Evolutionary conservation across 2,113 vertebrate genomes (phyloP).

Genomic region (Casuarius casuarius): DNA sequence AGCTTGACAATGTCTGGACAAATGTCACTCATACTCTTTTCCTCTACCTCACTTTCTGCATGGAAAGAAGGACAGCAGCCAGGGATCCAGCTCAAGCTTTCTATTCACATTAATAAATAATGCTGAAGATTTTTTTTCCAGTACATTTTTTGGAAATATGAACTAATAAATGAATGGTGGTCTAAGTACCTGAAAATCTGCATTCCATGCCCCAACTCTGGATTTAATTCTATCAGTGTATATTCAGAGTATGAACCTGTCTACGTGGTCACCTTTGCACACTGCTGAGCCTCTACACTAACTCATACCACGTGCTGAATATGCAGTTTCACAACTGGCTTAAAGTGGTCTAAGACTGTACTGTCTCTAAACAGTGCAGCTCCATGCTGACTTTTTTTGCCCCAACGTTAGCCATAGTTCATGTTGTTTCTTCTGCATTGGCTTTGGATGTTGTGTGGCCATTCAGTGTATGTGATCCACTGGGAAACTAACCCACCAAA

Average conservation of each 20-base stretch:
- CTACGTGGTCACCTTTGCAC: neutral
- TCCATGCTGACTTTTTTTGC: neutral
- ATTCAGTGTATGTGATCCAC: neutral
- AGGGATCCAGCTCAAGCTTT: neutral
- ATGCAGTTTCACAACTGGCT: neutral
- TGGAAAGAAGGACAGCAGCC: neutral
- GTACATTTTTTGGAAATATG: neutral
- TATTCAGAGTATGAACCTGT: neutral
- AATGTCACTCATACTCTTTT: neutral
- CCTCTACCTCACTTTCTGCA: neutral
- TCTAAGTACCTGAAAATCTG: neutral
- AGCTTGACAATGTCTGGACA: neutral
- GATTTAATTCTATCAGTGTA: neutral
- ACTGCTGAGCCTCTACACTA: neutral
- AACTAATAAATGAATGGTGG: neutral
- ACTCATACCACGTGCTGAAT: neutral
- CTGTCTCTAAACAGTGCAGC: neutral
- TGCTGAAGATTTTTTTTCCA: neutral
- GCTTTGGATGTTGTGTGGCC: neutral
- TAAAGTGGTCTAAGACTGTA: rapidly evolving
- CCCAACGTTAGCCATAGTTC: rapidly evolving
- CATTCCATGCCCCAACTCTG: neutral
- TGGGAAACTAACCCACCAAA: neutral
- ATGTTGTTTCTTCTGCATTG: rapidly evolving
- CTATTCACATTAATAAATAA: neutral